Conservation (phyloP, 2,888 invertebrate species). For the Cinara cedri region DNA sequence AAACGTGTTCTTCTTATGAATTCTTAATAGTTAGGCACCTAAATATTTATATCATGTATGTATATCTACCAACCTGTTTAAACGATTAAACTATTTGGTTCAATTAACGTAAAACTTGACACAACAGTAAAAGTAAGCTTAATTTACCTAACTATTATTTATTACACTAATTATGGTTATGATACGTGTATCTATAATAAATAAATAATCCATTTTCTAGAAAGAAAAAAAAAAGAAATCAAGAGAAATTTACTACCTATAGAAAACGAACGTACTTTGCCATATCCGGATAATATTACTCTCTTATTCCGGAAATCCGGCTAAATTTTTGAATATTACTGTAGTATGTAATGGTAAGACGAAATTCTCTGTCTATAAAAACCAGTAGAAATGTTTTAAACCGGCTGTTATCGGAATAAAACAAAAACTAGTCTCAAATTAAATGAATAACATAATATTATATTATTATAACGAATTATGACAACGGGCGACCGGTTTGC, state of each 20-base stretch:
- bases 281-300: slow-evolving; percentile 4
- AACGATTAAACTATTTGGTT: no score
- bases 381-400: background rate
- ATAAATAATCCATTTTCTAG: background rate
- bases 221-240: slow-evolving; percentile 4
- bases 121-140: background rate
- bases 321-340: slow-evolving; percentile 1
- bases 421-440: background rate
- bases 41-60: no score
- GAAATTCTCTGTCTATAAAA: background rate
- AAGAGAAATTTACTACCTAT: background rate
- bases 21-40: no score
- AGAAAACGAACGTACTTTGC: background rate
- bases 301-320: slow-evolving; percentile 2
- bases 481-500: background rate
- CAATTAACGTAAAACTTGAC: background rate
- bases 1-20: no score
- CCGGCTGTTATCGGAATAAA: background rate
- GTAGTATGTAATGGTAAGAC: background rate
- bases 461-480: background rate
- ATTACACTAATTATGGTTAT: background rate
- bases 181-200: background rate
- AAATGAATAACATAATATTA: background rate
- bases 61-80: no score
- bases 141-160: background rate